Conservation (phyloP, 2,113 vertebrate species). For the Zosterops borbonicus region DNA sequence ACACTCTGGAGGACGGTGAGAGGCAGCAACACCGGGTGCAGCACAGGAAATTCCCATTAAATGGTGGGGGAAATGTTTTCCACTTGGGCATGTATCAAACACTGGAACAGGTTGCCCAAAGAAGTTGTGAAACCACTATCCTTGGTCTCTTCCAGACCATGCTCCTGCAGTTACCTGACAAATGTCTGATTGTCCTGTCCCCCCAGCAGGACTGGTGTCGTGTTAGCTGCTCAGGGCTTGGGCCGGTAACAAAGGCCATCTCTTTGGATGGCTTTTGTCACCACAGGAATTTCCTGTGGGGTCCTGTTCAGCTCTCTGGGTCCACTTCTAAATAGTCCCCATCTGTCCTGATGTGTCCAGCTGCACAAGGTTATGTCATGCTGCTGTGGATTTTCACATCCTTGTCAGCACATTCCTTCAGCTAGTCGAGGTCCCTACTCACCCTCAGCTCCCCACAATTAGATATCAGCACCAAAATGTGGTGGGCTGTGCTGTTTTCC, state of each 20-base stretch:
- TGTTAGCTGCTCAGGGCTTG: not conserved
- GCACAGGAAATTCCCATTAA: not conserved
- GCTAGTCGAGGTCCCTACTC: not conserved
- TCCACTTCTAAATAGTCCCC: not conserved
- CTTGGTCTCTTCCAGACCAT: not conserved
- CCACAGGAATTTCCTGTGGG: not conserved
- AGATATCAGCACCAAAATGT: not conserved
- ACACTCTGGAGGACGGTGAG: not conserved
- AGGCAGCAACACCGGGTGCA: accelerated
- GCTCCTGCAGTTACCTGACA: accelerated
- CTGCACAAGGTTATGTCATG: not conserved
- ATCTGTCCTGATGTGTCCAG: not conserved
- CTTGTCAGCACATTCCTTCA: not conserved
- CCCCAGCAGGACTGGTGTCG: not conserved
- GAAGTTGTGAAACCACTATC: not conserved
- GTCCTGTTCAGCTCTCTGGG: not conserved
- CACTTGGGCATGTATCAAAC: not conserved
- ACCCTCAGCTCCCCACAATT: not conserved
- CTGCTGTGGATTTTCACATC: not conserved
- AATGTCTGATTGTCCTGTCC: not conserved
- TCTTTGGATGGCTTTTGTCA: not conserved
- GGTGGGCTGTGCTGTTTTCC: not conserved
- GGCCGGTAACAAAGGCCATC: accelerated
- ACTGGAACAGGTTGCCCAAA: not conserved
- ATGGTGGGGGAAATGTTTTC: not conserved